Conservation (phyloP, 2,888 invertebrate genomes). For the Chymomyza fuscimana region DNA sequence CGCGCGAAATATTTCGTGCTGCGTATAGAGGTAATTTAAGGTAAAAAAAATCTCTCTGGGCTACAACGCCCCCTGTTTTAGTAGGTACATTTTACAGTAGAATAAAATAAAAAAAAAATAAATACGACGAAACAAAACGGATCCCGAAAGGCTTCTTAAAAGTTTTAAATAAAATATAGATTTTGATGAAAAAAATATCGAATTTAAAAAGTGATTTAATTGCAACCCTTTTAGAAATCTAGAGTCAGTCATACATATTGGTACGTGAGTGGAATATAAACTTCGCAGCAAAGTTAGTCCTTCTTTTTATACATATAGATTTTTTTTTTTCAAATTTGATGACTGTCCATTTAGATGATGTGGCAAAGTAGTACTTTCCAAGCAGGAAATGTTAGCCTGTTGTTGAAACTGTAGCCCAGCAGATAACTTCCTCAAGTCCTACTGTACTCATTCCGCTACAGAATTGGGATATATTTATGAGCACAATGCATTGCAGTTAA, state of each 20-base stretch:
- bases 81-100: too few species aligned
- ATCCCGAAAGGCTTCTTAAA: too few species aligned
- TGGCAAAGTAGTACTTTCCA: conserved; percentile 64
- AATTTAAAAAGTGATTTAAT: too few species aligned
- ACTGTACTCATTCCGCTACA: background rate
- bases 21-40: too few species aligned
- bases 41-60: too few species aligned
- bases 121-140: too few species aligned
- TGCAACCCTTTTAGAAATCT: too few species aligned
- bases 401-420: background rate
- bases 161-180: too few species aligned
- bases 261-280: conserved; percentile 4
- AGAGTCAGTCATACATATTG: background rate
- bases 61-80: too few species aligned
- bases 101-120: too few species aligned
- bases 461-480: conserved; percentile 1
- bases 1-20: too few species aligned
- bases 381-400: background rate
- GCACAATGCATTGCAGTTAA: background rate
- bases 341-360: conserved; percentile 54
- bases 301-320: background rate
- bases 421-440: background rate
- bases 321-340: conserved; percentile 29
- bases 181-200: too few species aligned
- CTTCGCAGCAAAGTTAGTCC: conserved; percentile 14